A percentile compares a stretch with the other conserved stretches of the same genome.
Conservation (phyloP, 2,797 vertebrate species). For the Anomalospiza imberbis region DNA sequence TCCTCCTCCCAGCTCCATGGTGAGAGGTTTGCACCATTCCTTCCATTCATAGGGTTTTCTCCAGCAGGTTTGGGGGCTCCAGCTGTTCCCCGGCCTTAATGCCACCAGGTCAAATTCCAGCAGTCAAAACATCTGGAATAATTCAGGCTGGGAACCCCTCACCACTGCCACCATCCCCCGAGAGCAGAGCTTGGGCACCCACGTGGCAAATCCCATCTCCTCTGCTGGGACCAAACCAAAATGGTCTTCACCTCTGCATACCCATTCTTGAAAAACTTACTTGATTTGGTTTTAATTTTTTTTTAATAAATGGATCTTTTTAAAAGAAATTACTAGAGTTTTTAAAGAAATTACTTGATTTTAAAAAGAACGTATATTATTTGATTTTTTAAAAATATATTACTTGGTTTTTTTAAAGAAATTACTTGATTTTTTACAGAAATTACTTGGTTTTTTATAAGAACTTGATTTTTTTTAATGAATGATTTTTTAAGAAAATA, state of each 20-base stretch:
- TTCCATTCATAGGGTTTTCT: background rate
- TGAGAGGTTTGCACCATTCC: background rate
- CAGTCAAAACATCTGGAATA: fast-evolving
- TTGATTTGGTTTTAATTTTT: background rate
- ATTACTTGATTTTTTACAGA: background rate
- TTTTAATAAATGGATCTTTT: background rate
- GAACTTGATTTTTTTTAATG: no score
- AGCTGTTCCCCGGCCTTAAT: background rate
- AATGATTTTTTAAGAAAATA: background rate
- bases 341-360: background rate
- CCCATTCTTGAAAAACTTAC: background rate
- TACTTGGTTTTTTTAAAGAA: background rate
- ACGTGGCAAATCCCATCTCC: background rate
- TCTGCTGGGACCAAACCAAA: background rate
- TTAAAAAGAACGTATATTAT: no score
- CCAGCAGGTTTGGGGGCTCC: background rate
- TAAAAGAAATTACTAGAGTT: background rate
- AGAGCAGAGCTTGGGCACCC: background rate
- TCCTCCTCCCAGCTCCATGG: background rate
- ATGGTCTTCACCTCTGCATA: background rate
- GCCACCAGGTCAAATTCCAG: background rate
- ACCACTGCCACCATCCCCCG: background rate
- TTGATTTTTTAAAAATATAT: background rate
- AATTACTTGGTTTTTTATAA: background rate
- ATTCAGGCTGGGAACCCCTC: background rate